Evolutionary conservation across 2,797 vertebrate species (phyloP).

Genomic region (Acipenser oxyrinchus): DNA sequence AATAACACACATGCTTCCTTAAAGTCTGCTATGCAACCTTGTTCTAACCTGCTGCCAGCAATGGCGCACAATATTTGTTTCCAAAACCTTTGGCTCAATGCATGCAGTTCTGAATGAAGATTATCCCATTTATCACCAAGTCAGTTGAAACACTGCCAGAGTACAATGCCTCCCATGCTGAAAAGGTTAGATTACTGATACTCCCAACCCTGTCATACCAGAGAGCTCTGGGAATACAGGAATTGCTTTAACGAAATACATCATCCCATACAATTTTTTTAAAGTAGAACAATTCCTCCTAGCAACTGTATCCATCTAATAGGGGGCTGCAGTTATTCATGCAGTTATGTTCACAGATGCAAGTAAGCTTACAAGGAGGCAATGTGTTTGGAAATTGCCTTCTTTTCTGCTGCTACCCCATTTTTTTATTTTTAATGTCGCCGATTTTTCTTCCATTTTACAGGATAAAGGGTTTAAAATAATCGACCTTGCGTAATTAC

Average conservation of each 20-base stretch:
- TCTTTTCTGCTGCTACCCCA: not conserved
- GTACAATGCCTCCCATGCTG: not conserved
- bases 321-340: not conserved
- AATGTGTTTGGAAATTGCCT: conserved; percentile 1
- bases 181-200: conserved; percentile 9
- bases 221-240: not conserved
- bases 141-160: conserved; percentile 5
- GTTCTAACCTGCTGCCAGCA: not conserved
- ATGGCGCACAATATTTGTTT: not conserved
- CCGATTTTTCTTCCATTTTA: conserved; percentile 47
- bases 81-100: not conserved
- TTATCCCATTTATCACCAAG: not conserved
- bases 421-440: conserved; percentile 28
- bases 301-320: not conserved
- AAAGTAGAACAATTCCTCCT: not conserved
- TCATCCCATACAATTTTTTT: conserved; percentile 1
- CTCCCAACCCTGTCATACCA: not conserved
- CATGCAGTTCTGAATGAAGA: not conserved
- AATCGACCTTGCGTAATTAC: conserved; percentile 72
- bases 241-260: not conserved
- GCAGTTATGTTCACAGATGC: not conserved
- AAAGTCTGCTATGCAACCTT: no score
- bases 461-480: conserved; percentile 42
- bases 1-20: no score
- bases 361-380: not conserved